Base-by-base conservation (phyloP, 1,140 invertebrate species). In the Habropoda laboriosa region DNA sequence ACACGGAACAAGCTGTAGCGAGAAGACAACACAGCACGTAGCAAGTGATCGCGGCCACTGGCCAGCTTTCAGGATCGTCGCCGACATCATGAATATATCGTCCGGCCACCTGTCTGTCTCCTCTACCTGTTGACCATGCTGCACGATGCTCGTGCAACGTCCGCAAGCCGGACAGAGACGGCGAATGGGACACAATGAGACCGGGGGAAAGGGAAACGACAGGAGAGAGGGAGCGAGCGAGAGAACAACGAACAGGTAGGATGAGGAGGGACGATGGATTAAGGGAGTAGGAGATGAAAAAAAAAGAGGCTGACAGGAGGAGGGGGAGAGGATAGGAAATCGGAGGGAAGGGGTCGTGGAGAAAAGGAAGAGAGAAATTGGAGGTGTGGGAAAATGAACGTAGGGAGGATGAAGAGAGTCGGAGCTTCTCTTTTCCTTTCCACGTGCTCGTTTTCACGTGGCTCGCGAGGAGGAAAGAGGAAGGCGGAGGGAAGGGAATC, bases 91-190 rank as follows among this genome's bases (percentile, higher is more conserved):
- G 86, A 87, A 89, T 89, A 89, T 49, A 85, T 89, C 86, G 86
- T 75, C 75, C 70, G 81, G 77, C 90, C 86, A 89, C 88, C 90
- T 91, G 88, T 90, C 88, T 86, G 81, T 90, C 88, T 86, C 53
- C 74, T 87, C 86, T 90, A 89, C 89, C 88, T 89, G 88, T 90
- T 86, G 89, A 86, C 68, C 79, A 81, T 38, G 67, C 63, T 47
- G 45, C 38, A 35, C 72, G 72, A 68, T 82, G 74, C 67, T 79
- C 80, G 72, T 35, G 45, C 53, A 55, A 51, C 47, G 38, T 18
- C 45, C 72, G 27, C 74, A 67, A 38, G 51, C 68, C 38, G 57
- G 58, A 67, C 55, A 55, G 57, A 82, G 86, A 75, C 60, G 70
- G 47, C 63, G 47, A 64, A 5, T 63, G 64, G 55, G 13, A 85